Percentiles rank a stretch among this genome's conserved stretches.
These are phyloP conservation scores for Volucella zonaria DNA, from an alignment of 2,888 invertebrate species.

Conservation along the genomic window DNA sequence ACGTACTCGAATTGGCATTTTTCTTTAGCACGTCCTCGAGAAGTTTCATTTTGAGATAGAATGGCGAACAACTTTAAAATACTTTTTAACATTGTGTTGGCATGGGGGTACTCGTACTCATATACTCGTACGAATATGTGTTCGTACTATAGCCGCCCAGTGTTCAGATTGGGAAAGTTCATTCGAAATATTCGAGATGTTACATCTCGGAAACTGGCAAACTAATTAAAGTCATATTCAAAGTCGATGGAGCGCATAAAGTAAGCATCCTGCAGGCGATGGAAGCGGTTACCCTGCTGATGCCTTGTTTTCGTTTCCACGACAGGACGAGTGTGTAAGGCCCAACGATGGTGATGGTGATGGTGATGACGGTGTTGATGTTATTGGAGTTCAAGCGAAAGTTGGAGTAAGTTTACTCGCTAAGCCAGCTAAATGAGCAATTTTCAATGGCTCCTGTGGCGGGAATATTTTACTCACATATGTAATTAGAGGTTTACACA, in stretches of 20 bases:
- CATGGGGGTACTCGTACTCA: constrained; percentile 10
- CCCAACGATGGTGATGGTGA: neutral
- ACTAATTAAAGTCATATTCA: constrained; percentile 68
- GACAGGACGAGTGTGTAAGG: constrained; percentile 4
- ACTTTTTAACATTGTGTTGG: constrained; percentile 11
- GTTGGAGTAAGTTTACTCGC: no score
- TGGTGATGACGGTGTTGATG: neutral
- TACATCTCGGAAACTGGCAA: constrained; percentile 42
- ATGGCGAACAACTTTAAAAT: constrained; percentile 18
- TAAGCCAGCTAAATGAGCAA: no score
- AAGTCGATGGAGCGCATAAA: constrained; percentile 38
- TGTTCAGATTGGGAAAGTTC: constrained; percentile 43
- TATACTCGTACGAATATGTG: neutral
- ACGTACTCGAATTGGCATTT: constrained; percentile 27
- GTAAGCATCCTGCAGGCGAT: neutral
- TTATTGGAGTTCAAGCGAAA: no score
- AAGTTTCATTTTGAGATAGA: constrained; percentile 4
- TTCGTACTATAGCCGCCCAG: constrained; percentile 7
- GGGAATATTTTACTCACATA: no score
- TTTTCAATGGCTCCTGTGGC: no score
- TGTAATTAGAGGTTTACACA: no score
- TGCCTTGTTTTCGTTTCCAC: constrained; percentile 25
- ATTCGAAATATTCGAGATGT: constrained; percentile 47
- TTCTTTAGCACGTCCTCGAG: constrained; percentile 14
- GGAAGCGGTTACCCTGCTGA: constrained; percentile 6